Conservation (phyloP, 2,797 vertebrate species). For the Morelia viridis region DNA sequence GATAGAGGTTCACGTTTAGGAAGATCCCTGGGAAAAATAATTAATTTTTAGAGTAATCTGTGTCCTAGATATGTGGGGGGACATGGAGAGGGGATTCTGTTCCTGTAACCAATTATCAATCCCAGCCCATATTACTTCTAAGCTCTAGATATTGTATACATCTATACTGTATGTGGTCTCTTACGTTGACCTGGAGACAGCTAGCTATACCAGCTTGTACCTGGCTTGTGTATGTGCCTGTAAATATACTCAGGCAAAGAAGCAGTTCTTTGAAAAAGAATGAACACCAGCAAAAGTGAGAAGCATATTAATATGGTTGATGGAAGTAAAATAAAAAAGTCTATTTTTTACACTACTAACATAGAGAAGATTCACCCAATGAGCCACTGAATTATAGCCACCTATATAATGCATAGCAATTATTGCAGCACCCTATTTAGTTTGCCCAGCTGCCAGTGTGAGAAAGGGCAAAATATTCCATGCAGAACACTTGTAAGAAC, state of each 20-base stretch:
- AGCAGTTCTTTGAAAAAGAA: background rate
- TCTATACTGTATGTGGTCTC: background rate
- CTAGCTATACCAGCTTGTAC: background rate
- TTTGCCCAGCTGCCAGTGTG: background rate
- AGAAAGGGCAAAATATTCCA: background rate
- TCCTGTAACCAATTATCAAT: background rate
- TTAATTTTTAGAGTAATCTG: background rate
- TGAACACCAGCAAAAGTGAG: background rate
- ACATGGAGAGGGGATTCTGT: background rate
- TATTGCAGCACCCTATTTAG: constrained; percentile 11
- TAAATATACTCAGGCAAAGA: background rate
- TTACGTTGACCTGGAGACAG: background rate
- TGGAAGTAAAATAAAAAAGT: background rate
- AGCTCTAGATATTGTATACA: background rate
- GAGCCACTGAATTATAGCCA: constrained; percentile 8
- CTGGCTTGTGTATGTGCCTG: background rate
- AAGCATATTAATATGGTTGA: background rate
- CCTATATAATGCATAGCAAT: background rate
- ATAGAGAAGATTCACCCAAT: constrained; percentile 1
- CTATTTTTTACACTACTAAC: background rate
- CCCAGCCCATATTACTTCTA: background rate
- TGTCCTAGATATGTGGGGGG: background rate
- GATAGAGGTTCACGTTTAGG: background rate
- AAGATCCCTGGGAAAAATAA: background rate
- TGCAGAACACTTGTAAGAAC: background rate